Percentiles rank a stretch among this genome's conserved stretches.
phyloP scores from a whole-genome alignment of 2,888 invertebrate species.

The Caenorhabditis sp. region DNA sequence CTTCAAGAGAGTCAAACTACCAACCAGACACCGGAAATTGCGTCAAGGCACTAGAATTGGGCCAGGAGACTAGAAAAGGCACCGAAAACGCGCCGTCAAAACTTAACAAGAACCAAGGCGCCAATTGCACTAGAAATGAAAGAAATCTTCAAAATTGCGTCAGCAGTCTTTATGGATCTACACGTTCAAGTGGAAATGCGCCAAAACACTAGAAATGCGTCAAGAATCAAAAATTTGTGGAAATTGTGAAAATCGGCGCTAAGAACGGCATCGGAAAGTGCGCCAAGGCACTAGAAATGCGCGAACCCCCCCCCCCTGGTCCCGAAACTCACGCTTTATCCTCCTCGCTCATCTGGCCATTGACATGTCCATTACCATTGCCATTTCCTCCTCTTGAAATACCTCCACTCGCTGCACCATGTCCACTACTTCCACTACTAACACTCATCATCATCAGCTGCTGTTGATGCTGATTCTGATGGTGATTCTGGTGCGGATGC shows the following conservation, averaged over 20 bases:
- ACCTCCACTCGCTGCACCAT: background rate
- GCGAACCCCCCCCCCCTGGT: background rate
- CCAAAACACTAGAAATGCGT: too few relatives aligned
- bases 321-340: slow-evolving; percentile 30
- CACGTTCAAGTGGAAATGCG: too few relatives aligned
- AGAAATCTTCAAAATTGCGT: too few relatives aligned
- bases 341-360: slow-evolving; percentile 17
- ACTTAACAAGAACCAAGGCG: too few relatives aligned
- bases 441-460: background rate
- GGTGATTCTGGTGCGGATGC: too few relatives aligned
- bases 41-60: too few relatives aligned
- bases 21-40: too few relatives aligned
- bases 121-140: too few relatives aligned
- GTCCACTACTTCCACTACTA: background rate
- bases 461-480: background rate
- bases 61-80: background rate
- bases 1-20: too few relatives aligned
- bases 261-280: background rate
- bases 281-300: background rate
- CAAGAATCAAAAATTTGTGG: too few relatives aligned
- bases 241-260: too few relatives aligned
- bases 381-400: background rate
- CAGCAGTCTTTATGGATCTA: too few relatives aligned
- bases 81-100: background rate
- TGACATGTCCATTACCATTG: background rate